These are phyloP conservation scores for Theristicus caerulescens DNA, from an alignment of 2,113 vertebrate species.

Conservation along the genomic window DNA sequence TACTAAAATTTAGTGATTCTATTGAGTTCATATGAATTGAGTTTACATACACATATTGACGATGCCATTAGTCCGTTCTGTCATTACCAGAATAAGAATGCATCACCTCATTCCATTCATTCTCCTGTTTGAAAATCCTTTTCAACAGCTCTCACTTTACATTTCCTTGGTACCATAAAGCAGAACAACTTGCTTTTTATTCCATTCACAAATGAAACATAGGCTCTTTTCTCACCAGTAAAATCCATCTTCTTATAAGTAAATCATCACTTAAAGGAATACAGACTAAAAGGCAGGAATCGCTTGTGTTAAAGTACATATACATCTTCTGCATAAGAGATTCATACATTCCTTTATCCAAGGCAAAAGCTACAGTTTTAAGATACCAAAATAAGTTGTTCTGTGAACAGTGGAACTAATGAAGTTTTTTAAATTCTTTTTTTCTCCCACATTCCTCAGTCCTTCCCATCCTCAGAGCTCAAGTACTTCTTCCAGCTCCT, in stretches of 20 bases:
- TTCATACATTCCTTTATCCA: not conserved
- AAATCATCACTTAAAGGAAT: not conserved
- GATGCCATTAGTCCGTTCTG: not conserved
- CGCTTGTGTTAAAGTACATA: not conserved
- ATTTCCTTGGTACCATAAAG: not conserved
- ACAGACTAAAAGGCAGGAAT: not conserved
- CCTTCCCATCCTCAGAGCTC: not conserved
- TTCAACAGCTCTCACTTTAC: not conserved
- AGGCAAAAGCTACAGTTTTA: not conserved
- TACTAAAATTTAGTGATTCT: not conserved
- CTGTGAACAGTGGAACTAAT: not conserved
- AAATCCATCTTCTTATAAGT: not conserved
- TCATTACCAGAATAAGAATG: not conserved
- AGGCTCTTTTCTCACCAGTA: not conserved
- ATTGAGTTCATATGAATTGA: not conserved
- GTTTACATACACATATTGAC: not conserved
- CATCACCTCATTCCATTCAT: not conserved
- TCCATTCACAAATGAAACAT: not conserved
- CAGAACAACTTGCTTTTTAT: not conserved
- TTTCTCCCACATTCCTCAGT: not conserved
- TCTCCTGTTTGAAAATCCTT: not conserved
- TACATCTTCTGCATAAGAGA: not conserved
- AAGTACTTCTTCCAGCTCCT: slow-evolving; percentile 12
- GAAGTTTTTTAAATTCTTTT: not conserved
- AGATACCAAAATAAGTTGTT: not conserved